Conservation (phyloP, 2,888 invertebrate genomes). For the Cistogaster globosa region DNA sequence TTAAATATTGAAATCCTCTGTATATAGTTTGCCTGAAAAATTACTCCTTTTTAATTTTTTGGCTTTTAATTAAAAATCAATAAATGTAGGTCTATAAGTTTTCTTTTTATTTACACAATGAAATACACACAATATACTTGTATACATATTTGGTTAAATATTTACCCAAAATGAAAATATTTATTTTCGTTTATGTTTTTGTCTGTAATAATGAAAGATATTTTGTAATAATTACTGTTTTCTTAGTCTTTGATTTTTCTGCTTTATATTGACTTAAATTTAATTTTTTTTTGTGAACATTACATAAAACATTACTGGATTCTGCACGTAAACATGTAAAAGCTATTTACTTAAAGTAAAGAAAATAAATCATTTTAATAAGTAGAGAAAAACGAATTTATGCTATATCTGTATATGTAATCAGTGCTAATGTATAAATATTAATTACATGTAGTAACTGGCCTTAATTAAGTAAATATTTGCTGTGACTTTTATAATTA, state of each 20-base stretch:
- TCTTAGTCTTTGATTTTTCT: neutral
- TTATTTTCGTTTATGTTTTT: slow-evolving; percentile 19
- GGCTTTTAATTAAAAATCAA: no score
- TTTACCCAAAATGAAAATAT: neutral
- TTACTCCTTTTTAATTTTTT: no score
- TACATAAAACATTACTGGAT: slow-evolving; percentile 14
- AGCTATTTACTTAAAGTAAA: slow-evolving; percentile 28
- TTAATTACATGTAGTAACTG: no score
- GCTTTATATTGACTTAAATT: slow-evolving; percentile 27
- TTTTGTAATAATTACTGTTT: slow-evolving; percentile 20
- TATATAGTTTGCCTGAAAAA: no score
- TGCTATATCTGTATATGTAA: no score
- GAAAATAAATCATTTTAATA: slow-evolving; percentile 1
- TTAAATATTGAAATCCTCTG: no score
- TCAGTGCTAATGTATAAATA: no score
- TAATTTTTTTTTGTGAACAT: neutral
- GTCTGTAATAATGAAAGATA: slow-evolving; percentile 29
- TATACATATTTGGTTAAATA: neutral
- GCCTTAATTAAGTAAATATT: no score
- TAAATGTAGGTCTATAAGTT: no score
- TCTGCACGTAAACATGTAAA: neutral
- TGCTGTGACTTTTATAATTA: no score
- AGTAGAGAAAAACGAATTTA: neutral
- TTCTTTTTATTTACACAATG: no score
- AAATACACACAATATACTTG: no score